Conservation (phyloP, 2,113 vertebrate genomes). For the Pollachius pollachius region DNA sequence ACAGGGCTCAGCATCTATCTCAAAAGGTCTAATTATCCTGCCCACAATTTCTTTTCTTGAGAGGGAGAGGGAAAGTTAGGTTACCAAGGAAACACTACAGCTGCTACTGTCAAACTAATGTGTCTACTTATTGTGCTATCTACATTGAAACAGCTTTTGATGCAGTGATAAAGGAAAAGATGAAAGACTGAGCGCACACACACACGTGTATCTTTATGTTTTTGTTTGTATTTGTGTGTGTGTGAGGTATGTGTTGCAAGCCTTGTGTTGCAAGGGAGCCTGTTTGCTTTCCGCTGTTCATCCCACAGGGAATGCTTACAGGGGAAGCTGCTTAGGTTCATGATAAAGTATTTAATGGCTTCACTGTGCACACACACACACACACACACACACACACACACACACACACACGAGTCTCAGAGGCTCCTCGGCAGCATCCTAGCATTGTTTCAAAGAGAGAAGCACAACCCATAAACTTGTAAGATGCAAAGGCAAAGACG, state of each 20-base stretch:
- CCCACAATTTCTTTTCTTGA: constrained; percentile 6
- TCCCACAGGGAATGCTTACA: constrained; percentile 6
- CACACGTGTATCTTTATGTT: neutral
- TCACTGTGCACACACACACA: too few species aligned
- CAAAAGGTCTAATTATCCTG: constrained; percentile 50
- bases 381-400: neutral
- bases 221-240: neutral
- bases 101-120: constrained; percentile 32
- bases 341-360: neutral
- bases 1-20: constrained; percentile 35
- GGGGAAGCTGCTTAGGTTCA: neutral
- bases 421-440: neutral
- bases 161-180: constrained; percentile 5
- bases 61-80: constrained; percentile 37
- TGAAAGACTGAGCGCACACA: constrained; percentile 10
- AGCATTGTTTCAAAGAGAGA: constrained; percentile 7
- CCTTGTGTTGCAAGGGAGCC: constrained; percentile 14
- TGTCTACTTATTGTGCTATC: constrained; percentile 36
- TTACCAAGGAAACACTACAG: constrained; percentile 23
- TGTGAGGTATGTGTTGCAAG: neutral
- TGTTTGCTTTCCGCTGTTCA: constrained; percentile 2
- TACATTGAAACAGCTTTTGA: constrained; percentile 25
- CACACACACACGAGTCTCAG: neutral
- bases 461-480: neutral
- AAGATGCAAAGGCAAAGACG: neutral